Percentiles rank a stretch among this genome's conserved stretches.
These are phyloP conservation scores for Hyppa rectilinea DNA, from an alignment of 2,888 invertebrate species.

Conservation along the genomic window DNA sequence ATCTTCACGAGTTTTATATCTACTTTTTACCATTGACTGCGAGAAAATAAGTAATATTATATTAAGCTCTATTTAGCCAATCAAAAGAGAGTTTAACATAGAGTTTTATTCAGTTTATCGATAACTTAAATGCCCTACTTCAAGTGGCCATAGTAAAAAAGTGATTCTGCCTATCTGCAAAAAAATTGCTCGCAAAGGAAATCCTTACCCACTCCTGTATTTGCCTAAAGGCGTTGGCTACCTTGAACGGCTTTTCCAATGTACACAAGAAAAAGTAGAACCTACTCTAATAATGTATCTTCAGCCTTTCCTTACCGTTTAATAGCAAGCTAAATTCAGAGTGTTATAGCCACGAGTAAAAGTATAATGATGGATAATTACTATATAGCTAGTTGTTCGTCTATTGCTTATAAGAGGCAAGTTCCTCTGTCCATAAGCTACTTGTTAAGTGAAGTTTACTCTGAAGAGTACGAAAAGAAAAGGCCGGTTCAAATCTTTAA, in stretches of 20 bases:
- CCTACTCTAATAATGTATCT: constrained; percentile 10
- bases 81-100: no score
- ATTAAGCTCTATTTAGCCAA: no score
- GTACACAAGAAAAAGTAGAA: constrained; percentile 46
- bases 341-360: constrained; percentile 38
- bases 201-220: not conserved
- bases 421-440: constrained; percentile 18
- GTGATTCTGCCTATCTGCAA: not conserved
- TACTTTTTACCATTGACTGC: no score
- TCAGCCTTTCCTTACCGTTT: constrained; percentile 39
- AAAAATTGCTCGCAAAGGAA: not conserved
- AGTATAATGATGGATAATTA: constrained; percentile 57
- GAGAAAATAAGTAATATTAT: no score
- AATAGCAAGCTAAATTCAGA: constrained; percentile 29
- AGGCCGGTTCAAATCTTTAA: not conserved
- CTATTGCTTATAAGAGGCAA: constrained; percentile 30
- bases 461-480: not conserved
- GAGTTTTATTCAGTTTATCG: no score
- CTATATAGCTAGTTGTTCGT: constrained; percentile 20
- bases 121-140: no score
- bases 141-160: no score
- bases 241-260: constrained; percentile 23
- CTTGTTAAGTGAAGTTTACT: not conserved
- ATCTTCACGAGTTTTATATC: no score
- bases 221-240: constrained; percentile 29